These are phyloP conservation scores for Scartelaos histophorus DNA, from an alignment of 2,113 vertebrate species.

Conservation along the genomic window DNA sequence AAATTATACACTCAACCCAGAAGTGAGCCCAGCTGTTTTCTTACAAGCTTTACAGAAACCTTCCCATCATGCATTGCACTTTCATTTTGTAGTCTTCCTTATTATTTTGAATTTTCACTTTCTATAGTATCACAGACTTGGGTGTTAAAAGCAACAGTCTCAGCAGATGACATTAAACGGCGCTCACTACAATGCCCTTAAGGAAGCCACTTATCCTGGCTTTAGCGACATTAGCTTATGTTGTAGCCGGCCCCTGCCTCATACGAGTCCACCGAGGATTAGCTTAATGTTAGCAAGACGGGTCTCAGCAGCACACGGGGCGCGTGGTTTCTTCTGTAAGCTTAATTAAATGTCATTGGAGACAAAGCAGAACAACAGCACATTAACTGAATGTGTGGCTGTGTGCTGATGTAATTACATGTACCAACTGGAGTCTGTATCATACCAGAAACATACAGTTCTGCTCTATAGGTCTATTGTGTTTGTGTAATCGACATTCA, in stretches of 20 bases:
- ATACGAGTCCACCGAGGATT: conserved; percentile 32
- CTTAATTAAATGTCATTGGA: conserved; percentile 61
- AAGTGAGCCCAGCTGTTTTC: not conserved
- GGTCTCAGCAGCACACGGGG: conserved; percentile 25
- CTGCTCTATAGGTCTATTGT: not conserved
- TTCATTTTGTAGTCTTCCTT: not conserved
- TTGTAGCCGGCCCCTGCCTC: conserved; percentile 15
- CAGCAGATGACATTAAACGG: conserved; percentile 31
- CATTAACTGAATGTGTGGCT: not conserved
- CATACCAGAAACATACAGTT: conserved; percentile 18
- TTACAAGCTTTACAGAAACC: not conserved
- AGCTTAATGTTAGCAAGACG: conserved; percentile 40
- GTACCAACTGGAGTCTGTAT: not conserved
- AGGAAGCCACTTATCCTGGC: conserved; percentile 48
- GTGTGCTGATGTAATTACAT: conserved; percentile 1
- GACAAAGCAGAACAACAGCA: conserved; percentile 23
- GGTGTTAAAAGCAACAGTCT: conserved; percentile 7
- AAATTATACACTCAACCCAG: not conserved
- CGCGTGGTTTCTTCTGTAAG: conserved; percentile 17
- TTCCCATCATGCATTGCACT: not conserved
- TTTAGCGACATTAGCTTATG: conserved; percentile 43
- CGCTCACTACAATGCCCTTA: conserved; percentile 19
- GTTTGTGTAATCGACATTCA: not conserved
- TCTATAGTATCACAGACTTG: conserved; percentile 2
- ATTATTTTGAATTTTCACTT: not conserved